phyloP scores from a whole-genome alignment of 2,113 vertebrate species.

The Corvus moneduloides region DNA sequence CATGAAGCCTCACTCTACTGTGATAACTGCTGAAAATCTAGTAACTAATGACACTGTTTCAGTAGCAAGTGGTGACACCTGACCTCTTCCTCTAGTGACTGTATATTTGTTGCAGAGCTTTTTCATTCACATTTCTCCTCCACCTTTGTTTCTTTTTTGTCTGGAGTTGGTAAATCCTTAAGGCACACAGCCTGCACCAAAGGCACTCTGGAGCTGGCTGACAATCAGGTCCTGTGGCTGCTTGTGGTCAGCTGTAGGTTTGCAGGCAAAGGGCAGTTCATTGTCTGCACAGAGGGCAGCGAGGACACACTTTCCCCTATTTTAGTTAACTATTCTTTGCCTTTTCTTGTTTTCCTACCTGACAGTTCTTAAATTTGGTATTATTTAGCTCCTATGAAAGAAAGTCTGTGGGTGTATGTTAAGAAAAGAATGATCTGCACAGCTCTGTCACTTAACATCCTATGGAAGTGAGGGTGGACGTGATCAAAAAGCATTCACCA shows the following conservation, averaged over 20 bases:
- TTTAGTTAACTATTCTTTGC: conserved; percentile 1
- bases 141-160: background rate
- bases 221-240: background rate
- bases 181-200: background rate
- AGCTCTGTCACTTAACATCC: conserved; percentile 67
- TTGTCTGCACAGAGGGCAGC: background rate
- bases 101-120: fast-evolving
- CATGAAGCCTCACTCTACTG: background rate
- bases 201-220: background rate
- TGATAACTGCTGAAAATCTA: background rate
- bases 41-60: background rate
- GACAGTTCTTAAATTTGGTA: conserved; percentile 53
- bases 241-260: background rate
- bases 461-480: conserved; percentile 68
- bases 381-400: conserved; percentile 63
- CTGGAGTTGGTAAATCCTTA: background rate
- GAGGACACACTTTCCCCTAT: background rate
- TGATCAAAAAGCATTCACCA: conserved; percentile 53
- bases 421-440: conserved; percentile 66
- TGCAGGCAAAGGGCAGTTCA: background rate
- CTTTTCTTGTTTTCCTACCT: conserved; percentile 47
- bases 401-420: conserved; percentile 63
- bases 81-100: background rate
- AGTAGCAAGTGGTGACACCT: background rate
- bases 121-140: background rate